phyloP scores from a whole-genome alignment of 2,113 vertebrate species.

The Chelonoidis abingdonii region DNA sequence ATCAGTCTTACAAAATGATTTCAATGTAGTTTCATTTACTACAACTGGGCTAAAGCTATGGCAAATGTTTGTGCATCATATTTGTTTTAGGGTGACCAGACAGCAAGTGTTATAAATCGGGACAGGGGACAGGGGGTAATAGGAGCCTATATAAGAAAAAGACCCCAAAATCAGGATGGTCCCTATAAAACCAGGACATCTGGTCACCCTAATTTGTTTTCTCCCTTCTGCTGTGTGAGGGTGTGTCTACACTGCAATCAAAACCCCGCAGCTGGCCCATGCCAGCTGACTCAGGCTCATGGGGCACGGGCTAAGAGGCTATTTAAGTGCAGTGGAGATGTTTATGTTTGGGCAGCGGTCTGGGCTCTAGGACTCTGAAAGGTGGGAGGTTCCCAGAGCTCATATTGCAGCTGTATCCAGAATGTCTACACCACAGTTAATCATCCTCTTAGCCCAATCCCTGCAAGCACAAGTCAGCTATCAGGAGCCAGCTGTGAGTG shows the following conservation, averaged over 20 bases:
- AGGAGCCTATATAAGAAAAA: no score
- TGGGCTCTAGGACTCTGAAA: background rate
- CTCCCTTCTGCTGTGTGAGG: background rate
- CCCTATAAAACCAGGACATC: no score
- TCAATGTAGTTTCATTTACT: background rate
- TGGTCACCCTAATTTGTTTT: background rate
- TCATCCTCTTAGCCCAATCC: background rate
- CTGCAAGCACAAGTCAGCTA: no score
- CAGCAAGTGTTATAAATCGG: no score
- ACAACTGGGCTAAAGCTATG: background rate
- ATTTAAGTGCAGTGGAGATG: background rate
- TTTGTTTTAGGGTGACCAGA: background rate
- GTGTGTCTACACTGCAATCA: no score
- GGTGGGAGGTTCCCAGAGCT: background rate
- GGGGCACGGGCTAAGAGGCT: no score
- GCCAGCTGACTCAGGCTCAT: background rate
- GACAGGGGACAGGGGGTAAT: no score
- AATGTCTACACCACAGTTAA: background rate
- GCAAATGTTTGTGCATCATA: rapidly evolving
- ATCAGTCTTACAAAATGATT: background rate
- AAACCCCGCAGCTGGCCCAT: no score
- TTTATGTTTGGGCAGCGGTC: background rate
- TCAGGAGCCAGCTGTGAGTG: background rate
- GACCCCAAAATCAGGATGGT: no score
- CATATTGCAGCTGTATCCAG: background rate